phyloP scores from a whole-genome alignment of 2,888 invertebrate genomes.

The Spodoptera littoralis region DNA sequence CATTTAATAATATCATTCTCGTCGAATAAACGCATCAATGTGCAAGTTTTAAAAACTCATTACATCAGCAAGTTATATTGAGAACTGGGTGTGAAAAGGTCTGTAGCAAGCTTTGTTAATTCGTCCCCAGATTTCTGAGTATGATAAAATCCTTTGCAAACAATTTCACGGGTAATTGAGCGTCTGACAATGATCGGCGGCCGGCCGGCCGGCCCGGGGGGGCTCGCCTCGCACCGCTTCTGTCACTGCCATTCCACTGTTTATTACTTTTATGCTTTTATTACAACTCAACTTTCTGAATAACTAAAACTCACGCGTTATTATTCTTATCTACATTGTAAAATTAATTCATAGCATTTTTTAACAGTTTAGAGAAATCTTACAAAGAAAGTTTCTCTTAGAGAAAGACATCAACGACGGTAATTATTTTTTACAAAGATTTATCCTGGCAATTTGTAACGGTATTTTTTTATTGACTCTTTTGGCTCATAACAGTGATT shows the following conservation, averaged over 20 bases:
- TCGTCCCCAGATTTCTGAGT: conserved; percentile 54
- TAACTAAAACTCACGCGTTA: conserved; percentile 35
- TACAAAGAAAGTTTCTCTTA: conserved; percentile 22
- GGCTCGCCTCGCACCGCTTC: conserved; percentile 61
- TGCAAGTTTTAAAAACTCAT: conserved; percentile 15
- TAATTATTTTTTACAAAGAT: neutral
- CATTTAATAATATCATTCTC: conserved; percentile 2
- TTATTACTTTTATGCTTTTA: conserved; percentile 68
- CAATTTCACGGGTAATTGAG: conserved; percentile 85
- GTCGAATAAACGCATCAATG: conserved; percentile 28
- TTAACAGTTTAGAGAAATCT: conserved; percentile 7
- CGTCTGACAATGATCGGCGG: conserved; percentile 73
- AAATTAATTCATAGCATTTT: conserved; percentile 29
- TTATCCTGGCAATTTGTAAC: neutral
- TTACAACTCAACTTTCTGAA: conserved; percentile 60
- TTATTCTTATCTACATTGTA: conserved; percentile 37
- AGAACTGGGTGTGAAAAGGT: conserved; percentile 42
- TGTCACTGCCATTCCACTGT: conserved; percentile 68
- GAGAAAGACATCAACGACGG: conserved; percentile 54
- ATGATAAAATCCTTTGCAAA: conserved; percentile 71
- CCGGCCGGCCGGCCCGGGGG: conserved; percentile 58
- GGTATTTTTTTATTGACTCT: neutral
- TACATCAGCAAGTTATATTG: conserved; percentile 20
- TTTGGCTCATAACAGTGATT: too few species aligned
- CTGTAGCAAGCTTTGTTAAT: conserved; percentile 52